Base-by-base conservation (phyloP, 1,140 invertebrate genomes). In the Anastatus disparis region DNA sequence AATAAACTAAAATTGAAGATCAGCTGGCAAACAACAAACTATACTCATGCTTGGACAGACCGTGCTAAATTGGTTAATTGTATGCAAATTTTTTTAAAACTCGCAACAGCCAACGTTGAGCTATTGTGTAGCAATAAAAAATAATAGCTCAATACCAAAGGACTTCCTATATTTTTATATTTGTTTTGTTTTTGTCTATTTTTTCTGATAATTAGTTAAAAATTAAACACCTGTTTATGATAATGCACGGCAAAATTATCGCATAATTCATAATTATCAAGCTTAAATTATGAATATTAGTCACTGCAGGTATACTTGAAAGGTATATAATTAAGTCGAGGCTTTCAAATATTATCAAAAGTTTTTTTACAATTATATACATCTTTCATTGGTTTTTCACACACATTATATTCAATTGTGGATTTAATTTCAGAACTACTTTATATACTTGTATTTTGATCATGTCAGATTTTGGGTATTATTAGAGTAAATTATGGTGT, bases 311-410 rank as follows among this genome's bases (percentile, higher is more conserved):
- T n/a, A n/a, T n/a, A n/a, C n/a, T n/a, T n/a, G n/a, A n/a, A n/a
- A n/a, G n/a, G n/a, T n/a, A n/a, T n/a, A n/a, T n/a, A n/a, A n/a
- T n/a, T n/a, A n/a, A n/a, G n/a, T n/a, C n/a, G n/a, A n/a, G n/a
- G n/a, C n/a, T n/a, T n/a, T n/a, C n/a, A n/a, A n/a, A n/a, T n/a
- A n/a, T n/a, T n/a, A n/a, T n/a, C n/a, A n/a, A n/a, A n/a, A n/a
- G n/a, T n/a, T n/a, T n/a, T n/a, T n/a, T n/a, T n/a, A n/a, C n/a
- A n/a, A n/a, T n/a, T n/a, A n/a, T n/a, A n/a, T n/a, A n/a, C n/a
- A n/a, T n/a, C n/a, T 42, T 58, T 67, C 13, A 38, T 58, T 46
- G 31, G 38, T 67, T 67, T 42, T 67, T 67, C 64, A 35, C 64
- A 67, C 40, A 53, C 53, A 56, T 67, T 67, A 67, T 20, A 35